These are phyloP conservation scores for Ctenosaura bakeri DNA, from an alignment of 2,797 vertebrate species.

Conservation along the genomic window DNA sequence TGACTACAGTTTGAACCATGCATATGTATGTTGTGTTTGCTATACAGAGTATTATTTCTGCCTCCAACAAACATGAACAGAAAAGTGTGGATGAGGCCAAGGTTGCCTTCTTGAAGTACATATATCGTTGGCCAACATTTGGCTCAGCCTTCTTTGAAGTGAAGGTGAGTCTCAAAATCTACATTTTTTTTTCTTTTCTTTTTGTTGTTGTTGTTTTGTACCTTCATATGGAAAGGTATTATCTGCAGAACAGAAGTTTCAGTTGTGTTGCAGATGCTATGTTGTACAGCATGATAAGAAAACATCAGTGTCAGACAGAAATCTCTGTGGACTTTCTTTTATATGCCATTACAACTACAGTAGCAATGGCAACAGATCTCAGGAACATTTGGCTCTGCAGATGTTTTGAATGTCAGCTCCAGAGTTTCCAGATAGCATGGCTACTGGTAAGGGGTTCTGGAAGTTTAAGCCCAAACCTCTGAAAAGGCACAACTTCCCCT, in stretches of 20 bases:
- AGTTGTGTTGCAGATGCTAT: not conserved
- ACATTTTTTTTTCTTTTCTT: not conserved
- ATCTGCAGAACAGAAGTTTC: not conserved
- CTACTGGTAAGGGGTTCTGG: not conserved
- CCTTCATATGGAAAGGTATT: not conserved
- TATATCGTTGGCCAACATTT: conserved; percentile 92
- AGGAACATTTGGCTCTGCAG: not conserved
- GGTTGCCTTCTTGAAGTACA: conserved; percentile 88
- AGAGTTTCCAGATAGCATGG: not conserved
- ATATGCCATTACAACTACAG: not conserved
- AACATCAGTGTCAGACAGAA: not conserved
- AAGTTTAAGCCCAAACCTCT: not conserved
- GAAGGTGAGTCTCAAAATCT: conserved; percentile 84
- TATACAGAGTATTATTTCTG: conserved; percentile 83
- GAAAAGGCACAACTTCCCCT: not conserved
- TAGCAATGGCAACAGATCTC: not conserved
- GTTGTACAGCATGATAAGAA: not conserved
- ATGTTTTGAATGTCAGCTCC: not conserved
- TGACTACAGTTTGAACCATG: conserved; percentile 10
- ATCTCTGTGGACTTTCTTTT: not conserved
- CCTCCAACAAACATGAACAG: conserved; percentile 85
- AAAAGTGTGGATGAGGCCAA: conserved; percentile 89
- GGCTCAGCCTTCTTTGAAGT: conserved; percentile 98
- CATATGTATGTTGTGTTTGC: not conserved
- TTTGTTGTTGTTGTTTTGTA: not conserved